Conservation (phyloP, 2,797 vertebrate species). For the Phoebastria nigripes region DNA sequence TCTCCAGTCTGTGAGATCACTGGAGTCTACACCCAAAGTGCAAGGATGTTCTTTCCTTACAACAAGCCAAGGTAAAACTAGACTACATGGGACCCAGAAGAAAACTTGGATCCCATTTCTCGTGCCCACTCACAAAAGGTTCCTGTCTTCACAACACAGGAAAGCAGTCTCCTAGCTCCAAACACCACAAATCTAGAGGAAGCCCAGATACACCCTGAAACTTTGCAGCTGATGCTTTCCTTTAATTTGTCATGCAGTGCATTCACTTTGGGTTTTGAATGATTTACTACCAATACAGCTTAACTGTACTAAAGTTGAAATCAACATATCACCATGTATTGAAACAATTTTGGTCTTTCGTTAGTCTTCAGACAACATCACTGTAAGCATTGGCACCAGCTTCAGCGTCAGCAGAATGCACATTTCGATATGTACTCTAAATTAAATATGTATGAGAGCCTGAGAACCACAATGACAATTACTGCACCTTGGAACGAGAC, state of each 20-base stretch:
- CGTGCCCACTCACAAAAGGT: not conserved
- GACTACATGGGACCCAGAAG: not conserved
- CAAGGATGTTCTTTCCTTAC: not conserved
- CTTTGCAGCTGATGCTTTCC: not conserved
- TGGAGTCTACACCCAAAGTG: not conserved
- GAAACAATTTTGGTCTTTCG: not conserved
- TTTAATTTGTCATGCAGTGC: not conserved
- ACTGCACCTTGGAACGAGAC: conserved; percentile 46
- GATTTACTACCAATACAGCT: not conserved
- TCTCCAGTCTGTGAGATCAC: not conserved
- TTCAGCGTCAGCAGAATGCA: not conserved
- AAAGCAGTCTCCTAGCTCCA: not conserved
- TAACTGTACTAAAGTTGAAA: conserved; percentile 1
- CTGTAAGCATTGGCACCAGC: conserved; percentile 8
- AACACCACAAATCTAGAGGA: not conserved
- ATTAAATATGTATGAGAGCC: conserved; percentile 42
- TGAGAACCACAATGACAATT: conserved; percentile 58
- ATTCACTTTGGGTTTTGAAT: not conserved
- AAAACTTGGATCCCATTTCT: not conserved
- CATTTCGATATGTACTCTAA: conserved; percentile 24
- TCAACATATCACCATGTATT: not conserved
- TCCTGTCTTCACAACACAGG: not conserved
- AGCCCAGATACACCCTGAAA: not conserved
- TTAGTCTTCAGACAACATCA: conserved; percentile 23
- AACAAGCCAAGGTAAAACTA: not conserved